phyloP scores from a whole-genome alignment of 2,888 invertebrate genomes.

The Chaetogeoica ovagalla region DNA sequence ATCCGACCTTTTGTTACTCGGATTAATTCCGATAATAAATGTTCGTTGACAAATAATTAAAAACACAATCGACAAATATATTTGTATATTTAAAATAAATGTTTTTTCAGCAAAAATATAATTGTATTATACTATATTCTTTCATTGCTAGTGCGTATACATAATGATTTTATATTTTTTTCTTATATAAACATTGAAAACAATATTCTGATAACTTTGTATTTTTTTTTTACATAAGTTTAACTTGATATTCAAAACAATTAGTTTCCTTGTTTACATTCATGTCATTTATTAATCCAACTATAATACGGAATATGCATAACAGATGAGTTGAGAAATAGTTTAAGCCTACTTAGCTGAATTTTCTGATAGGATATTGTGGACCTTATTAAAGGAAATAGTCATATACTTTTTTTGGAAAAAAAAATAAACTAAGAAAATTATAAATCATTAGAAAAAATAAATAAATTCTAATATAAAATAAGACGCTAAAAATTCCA shows the following conservation, averaged over 20 bases:
- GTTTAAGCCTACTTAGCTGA: background rate
- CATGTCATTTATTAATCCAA: conserved; percentile 8
- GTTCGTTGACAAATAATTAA: too few relatives aligned
- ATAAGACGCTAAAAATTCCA: background rate
- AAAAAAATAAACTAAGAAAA: background rate
- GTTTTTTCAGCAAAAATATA: background rate
- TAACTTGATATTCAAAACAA: conserved; percentile 6
- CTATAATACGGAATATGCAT: background rate
- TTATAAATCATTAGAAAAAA: background rate
- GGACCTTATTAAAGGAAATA: background rate
- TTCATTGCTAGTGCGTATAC: background rate
- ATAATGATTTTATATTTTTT: background rate
- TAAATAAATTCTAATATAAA: background rate
- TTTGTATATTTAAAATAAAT: background rate
- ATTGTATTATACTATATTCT: background rate
- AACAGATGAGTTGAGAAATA: conserved; percentile 12
- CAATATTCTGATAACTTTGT: background rate
- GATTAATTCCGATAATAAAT: background rate
- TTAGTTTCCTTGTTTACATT: conserved; percentile 21
- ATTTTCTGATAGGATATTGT: background rate
- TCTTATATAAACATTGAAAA: background rate
- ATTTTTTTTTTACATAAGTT: background rate
- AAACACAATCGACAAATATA: background rate
- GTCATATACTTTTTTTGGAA: background rate
- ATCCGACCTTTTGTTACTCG: too few relatives aligned